Evolutionary conservation across 2,888 invertebrate genomes (phyloP).

Genomic region (Eupithecia centaureata): DNA sequence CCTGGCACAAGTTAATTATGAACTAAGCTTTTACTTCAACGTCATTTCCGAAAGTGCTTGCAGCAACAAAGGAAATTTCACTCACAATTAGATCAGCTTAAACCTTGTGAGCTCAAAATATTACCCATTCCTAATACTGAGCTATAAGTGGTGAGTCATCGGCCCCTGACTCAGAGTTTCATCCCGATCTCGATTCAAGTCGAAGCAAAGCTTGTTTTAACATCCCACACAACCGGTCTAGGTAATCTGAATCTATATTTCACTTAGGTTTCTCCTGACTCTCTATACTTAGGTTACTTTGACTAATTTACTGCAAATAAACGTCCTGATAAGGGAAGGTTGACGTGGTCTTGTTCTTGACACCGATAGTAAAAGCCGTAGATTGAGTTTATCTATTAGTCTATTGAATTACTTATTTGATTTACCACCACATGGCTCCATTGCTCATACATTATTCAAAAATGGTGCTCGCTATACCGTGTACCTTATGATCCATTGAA

Average conservation of each 20-base stretch:
- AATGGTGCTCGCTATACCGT: not conserved
- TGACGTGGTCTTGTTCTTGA: conserved; percentile 13
- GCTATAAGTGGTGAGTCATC: conserved; percentile 69
- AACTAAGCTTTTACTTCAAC: conserved; percentile 16
- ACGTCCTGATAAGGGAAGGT: not conserved
- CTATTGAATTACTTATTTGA: not conserved
- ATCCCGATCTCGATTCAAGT: conserved; percentile 50
- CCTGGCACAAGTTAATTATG: not conserved
- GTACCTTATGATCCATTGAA: not conserved
- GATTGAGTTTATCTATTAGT: not conserved
- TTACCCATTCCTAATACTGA: conserved; percentile 61
- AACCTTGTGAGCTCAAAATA: conserved; percentile 47
- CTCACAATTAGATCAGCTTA: conserved; percentile 44
- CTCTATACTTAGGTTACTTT: conserved; percentile 8
- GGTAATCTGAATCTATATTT: conserved; percentile 49
- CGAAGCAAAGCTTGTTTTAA: conserved; percentile 36
- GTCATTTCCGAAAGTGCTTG: conserved; percentile 38
- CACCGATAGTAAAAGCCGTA: conserved; percentile 2
- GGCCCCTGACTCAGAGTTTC: conserved; percentile 66
- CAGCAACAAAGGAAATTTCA: conserved; percentile 40
- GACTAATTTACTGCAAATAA: conserved; percentile 22
- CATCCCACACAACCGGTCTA: conserved; percentile 54
- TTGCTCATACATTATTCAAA: conserved; percentile 2
- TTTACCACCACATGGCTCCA: not conserved
- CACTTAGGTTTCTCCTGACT: conserved; percentile 22